phyloP scores from a whole-genome alignment of 2,797 vertebrate genomes.

The Pachyuromys duprasi region DNA sequence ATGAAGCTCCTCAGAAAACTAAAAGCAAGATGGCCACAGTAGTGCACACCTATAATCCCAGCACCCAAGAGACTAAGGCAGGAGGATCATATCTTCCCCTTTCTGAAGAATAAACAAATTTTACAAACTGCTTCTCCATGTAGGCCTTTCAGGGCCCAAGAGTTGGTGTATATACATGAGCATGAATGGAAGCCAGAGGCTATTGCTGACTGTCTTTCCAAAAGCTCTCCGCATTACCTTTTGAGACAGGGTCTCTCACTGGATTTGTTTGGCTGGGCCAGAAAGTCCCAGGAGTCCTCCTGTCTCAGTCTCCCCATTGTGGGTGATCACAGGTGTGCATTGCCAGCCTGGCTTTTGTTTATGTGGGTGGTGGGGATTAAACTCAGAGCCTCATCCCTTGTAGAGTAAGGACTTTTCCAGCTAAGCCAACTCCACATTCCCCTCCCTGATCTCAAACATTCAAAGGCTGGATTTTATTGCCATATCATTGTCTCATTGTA shows the following conservation, averaged over 20 bases:
- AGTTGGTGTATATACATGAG: neutral
- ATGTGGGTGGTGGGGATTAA: neutral
- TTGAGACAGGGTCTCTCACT: neutral
- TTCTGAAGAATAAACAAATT: neutral
- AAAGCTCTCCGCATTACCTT: neutral
- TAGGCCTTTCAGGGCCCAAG: neutral
- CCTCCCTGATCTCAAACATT: neutral
- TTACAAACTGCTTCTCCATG: neutral
- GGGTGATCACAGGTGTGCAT: neutral
- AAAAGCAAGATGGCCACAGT: no score
- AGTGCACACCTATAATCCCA: neutral
- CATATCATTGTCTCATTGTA: neutral
- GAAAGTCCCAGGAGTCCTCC: neutral
- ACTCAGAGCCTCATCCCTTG: neutral
- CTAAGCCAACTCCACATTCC: neutral
- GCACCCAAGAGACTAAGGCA: neutral
- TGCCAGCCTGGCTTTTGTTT: neutral
- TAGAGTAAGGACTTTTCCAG: neutral
- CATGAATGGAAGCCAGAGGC: neutral
- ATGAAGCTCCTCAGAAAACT: no score
- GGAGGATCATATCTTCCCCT: neutral
- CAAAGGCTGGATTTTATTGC: neutral
- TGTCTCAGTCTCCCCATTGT: neutral
- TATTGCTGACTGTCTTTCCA: neutral
- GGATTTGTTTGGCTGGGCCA: neutral